phyloP scores from a whole-genome alignment of 2,888 invertebrate genomes.

The Xestobium rufovillosum region DNA sequence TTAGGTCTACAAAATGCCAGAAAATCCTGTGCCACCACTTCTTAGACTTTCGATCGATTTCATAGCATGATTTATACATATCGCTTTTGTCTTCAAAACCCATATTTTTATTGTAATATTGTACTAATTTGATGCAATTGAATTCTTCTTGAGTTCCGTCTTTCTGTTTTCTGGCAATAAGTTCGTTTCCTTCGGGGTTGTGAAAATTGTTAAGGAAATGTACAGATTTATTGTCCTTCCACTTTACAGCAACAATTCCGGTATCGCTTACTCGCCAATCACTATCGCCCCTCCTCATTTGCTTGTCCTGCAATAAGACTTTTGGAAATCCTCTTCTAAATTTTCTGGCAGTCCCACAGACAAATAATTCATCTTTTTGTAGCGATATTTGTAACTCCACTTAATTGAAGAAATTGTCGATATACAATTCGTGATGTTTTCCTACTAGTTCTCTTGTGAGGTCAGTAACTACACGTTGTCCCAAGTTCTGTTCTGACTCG shows the following conservation, averaged over 20 bases:
- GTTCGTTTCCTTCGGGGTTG: no score
- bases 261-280: slow-evolving; percentile 21
- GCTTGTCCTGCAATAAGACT: slow-evolving; percentile 19
- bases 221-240: slow-evolving; percentile 24
- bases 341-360: slow-evolving; percentile 23
- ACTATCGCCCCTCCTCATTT: slow-evolving; percentile 20
- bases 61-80: slow-evolving; percentile 28
- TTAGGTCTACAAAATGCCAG: slow-evolving; percentile 28
- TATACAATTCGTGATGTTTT: slow-evolving; percentile 21
- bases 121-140: slow-evolving; percentile 25
- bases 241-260: slow-evolving; percentile 22
- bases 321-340: slow-evolving; percentile 20
- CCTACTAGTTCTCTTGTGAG: slow-evolving; percentile 11
- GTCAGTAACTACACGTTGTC: slow-evolving; percentile 16
- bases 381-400: slow-evolving; percentile 19
- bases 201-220: no score
- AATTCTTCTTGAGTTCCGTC: slow-evolving; percentile 22
- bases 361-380: slow-evolving; percentile 19
- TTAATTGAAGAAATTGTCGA: slow-evolving; percentile 29
- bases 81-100: slow-evolving; percentile 32
- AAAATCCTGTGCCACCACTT: slow-evolving; percentile 35
- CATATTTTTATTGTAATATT: slow-evolving; percentile 30
- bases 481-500: slow-evolving; percentile 25
- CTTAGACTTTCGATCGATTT: slow-evolving; percentile 28
- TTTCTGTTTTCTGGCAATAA: slow-evolving; percentile 23